Base-by-base conservation (phyloP, 1,140 invertebrate species). In the Hyles euphorbiae region DNA sequence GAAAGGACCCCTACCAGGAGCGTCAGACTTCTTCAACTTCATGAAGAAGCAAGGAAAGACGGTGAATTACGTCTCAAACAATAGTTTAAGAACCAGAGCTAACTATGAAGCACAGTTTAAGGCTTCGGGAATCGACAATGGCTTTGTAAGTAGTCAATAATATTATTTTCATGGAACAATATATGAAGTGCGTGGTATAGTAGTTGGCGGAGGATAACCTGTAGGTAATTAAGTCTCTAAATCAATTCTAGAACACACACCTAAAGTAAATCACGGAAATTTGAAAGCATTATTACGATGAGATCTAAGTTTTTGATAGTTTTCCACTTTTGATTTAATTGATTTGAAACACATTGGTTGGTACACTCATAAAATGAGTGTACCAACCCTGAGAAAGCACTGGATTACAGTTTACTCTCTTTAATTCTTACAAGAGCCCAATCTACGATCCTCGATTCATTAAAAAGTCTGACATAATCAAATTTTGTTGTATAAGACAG, bases 51-150 rank as follows among this genome's bases (percentile, higher is more conserved):
- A 91, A 50, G 94, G 94, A 1, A 96, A 96, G 76, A 90, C 89
- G 51, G 78, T 95, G 0, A 90, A 93, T 56, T 93, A 93, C 61
- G 90, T 96, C 0, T 94, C 94, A 2, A 96, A 96, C 72, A 96
- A 96, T 74, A 91, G 88, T 58, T 73, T 89, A 1, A 59, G 85
- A 33, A 74, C 64, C 0, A 44, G 77, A 53, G 70, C 89, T 2
- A 64, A 78, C 5, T 89, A 89, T 54, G 68, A 77, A 53, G 60
- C 61, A 0, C 68, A 75, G 40, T 83, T 91, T 22, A 54, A 68
- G 40, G 58, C 53, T 8, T 62, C 70, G 10, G 81, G 81, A 3
- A 72, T 90, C 33, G 46, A 87, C 22, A 68, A 89, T 34, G 86
- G 80, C 40, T 73, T 67, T 56, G 91, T 91, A 71, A 84, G 83